Conservation (phyloP, 2,797 vertebrate species). For the Phylloscopus collybita region DNA sequence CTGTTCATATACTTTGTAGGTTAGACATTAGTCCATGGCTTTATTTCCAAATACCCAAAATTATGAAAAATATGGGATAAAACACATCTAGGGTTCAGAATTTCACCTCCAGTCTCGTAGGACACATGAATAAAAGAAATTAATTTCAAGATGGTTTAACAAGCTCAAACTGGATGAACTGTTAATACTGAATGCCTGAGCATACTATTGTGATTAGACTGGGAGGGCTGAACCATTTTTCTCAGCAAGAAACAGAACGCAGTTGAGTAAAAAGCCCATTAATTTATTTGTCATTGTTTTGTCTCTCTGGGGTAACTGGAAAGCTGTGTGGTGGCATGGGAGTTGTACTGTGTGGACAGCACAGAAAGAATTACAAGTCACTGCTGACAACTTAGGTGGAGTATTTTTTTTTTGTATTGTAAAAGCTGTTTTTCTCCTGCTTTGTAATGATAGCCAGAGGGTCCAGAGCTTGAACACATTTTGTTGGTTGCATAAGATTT, state of each 20-base stretch:
- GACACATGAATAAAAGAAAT: not conserved
- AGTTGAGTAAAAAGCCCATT: not conserved
- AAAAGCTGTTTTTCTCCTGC: not conserved
- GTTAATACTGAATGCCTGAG: not conserved
- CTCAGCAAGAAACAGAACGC: not conserved
- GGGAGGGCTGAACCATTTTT: not conserved
- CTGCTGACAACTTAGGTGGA: not conserved
- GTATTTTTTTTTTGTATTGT: not conserved
- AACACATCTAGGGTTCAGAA: not conserved
- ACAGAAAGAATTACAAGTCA: not conserved
- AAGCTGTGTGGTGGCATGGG: not conserved
- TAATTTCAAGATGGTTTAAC: not conserved
- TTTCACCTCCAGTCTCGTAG: not conserved
- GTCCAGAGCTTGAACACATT: not conserved
- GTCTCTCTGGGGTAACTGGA: not conserved
- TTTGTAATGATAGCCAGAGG: not conserved
- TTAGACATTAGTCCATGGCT: not conserved
- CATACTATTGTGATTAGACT: not conserved
- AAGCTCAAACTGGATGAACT: not conserved
- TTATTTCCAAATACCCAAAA: not conserved
- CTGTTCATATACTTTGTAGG: not conserved
- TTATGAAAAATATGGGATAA: not conserved
- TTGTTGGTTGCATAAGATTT: not conserved
- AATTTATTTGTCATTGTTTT: not conserved
- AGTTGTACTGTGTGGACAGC: not conserved